Conservation (phyloP, 2,113 vertebrate species). For the Anarhynchus alexandrinus region DNA sequence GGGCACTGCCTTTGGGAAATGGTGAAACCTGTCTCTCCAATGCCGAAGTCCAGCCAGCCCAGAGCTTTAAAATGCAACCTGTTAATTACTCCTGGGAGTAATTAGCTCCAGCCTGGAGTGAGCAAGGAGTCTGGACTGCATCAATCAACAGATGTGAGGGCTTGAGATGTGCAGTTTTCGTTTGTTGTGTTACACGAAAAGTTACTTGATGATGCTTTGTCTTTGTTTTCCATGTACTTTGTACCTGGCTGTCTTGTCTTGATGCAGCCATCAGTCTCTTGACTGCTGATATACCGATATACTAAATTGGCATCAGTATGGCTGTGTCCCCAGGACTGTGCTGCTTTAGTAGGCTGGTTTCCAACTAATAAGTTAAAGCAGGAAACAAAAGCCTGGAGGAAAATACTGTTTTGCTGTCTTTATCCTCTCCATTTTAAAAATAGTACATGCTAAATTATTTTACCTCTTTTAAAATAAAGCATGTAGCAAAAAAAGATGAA, state of each 20-base stretch:
- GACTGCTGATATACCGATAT: background rate
- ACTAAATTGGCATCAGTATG: background rate
- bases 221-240: background rate
- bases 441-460: background rate
- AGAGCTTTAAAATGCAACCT: conserved; percentile 5
- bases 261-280: background rate
- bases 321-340: background rate
- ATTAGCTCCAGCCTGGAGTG: background rate
- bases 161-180: background rate
- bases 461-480: background rate
- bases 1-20: background rate
- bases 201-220: background rate
- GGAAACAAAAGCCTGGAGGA: background rate
- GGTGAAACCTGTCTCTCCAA: background rate
- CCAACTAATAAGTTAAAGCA: background rate
- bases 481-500: background rate
- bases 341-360: background rate
- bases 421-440: background rate
- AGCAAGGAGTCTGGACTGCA: background rate
- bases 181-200: background rate
- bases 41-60: background rate
- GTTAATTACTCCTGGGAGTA: conserved; percentile 6
- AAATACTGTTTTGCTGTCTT: background rate
- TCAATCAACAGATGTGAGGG: background rate
- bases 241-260: background rate